Evolutionary conservation across 2,797 vertebrate species (phyloP).

Genomic region (Pipistrellus pipistrellus): DNA sequence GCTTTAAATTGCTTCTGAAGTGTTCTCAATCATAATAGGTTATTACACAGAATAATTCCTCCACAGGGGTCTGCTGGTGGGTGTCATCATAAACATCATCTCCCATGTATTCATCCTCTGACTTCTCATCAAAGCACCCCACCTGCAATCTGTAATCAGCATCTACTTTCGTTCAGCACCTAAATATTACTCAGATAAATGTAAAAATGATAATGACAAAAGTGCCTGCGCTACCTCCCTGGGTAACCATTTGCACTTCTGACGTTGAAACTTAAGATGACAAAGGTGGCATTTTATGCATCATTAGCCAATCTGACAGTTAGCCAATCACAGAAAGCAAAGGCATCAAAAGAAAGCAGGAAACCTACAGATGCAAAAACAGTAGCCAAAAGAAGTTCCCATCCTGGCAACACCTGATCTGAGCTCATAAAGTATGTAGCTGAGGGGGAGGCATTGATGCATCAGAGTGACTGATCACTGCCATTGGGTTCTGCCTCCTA

Average conservation of each 20-base stretch:
- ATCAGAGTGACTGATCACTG: not conserved
- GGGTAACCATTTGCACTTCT: not conserved
- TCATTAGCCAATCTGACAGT: not conserved
- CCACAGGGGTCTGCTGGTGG: not conserved
- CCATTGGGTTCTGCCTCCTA: not conserved
- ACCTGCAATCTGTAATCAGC: not conserved
- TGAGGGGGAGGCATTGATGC: not conserved
- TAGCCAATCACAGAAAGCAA: not conserved
- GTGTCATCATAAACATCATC: not conserved
- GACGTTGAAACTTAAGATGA: not conserved
- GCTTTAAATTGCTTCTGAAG: constrained; percentile 31
- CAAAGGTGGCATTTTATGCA: not conserved
- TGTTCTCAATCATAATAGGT: not conserved
- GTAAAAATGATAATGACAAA: not conserved
- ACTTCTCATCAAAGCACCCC: not conserved
- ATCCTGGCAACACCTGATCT: not conserved
- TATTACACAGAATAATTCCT: constrained; percentile 51
- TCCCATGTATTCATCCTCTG: constrained; percentile 21
- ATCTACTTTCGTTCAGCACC: not conserved
- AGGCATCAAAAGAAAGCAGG: constrained; percentile 30
- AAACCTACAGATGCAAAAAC: not conserved
- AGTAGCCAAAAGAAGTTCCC: not conserved
- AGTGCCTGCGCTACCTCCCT: not conserved
- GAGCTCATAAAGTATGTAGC: not conserved
- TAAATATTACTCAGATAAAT: not conserved